Base-by-base conservation (phyloP, 2,888 invertebrate genomes). In the Cenopis cana region DNA sequence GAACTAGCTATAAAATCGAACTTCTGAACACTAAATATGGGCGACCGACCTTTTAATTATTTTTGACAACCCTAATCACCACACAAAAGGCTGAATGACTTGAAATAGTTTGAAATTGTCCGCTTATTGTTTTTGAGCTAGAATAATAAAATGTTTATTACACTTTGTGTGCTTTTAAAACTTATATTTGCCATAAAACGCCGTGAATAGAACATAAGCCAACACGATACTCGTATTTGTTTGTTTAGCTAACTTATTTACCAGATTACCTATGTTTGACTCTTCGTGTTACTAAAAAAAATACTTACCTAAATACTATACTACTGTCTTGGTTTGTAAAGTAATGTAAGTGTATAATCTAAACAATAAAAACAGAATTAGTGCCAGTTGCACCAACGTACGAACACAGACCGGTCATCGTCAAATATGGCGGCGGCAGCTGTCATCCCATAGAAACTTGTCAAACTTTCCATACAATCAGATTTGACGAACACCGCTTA, bases 31-130 rank as follows among this genome's bases (percentile, higher is more conserved):
- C 46, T n/a, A n/a, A n/a, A 46, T 46, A n/a, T 8, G 4, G 5
- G 12, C 8, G n/a, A 46, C n/a, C 8, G n/a, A n/a, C n/a, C 46
- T 14, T 41, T 46, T 6, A 38, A 4, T 38, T 12, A 12, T 54
- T 18, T 18, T 33, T 29, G 66, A 0, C 70, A 70, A 54, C 70
- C 70, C 65, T 70, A 14, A 33, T 5, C 10, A 50, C 18, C 9
- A n/a, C n/a, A 59, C 52, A 46, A 60, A 60, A 18, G 49, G 20
- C 57, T 54, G 57, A 70, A 70, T 41, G 36, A 29, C 54, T 60
- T 70, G 65, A 70, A 70, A 70, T 70, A 65, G 65, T 70, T 70
- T 70, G 17, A 65, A 65, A 70, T 70, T 6, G 59, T 55, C 54
- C 33, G 57, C 41, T 70, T 65, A 71, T 71, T 71, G 71, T 67